These are phyloP conservation scores for Acipenser transmontanus DNA, from an alignment of 2,797 vertebrate species.

Conservation along the genomic window DNA sequence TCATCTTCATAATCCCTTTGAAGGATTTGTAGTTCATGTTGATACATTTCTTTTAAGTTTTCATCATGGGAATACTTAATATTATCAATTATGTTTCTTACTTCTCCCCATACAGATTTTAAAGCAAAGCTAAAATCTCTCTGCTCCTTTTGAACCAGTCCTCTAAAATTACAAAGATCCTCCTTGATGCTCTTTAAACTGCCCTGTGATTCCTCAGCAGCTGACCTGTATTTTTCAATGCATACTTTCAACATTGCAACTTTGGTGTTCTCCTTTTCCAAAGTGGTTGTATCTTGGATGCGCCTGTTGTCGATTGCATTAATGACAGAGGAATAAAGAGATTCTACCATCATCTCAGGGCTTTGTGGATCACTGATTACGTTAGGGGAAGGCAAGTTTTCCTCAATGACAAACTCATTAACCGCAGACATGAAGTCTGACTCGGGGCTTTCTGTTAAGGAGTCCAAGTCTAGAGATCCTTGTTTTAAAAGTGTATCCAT, in stretches of 20 bases:
- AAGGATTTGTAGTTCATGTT: slow-evolving; percentile 68
- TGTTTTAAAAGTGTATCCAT: slow-evolving; percentile 88
- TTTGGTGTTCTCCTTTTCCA: slow-evolving; percentile 67
- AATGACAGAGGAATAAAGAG: slow-evolving; percentile 96
- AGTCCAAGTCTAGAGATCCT: slow-evolving; percentile 91
- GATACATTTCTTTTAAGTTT: slow-evolving; percentile 71
- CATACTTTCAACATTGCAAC: slow-evolving; percentile 59
- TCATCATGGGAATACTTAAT: slow-evolving; percentile 65
- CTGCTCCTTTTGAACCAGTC: slow-evolving; percentile 81
- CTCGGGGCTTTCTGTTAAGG: slow-evolving; percentile 93
- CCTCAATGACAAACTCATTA: slow-evolving; percentile 97
- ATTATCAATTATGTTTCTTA: slow-evolving; percentile 65
- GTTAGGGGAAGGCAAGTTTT: slow-evolving; percentile 79
- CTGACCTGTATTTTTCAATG: slow-evolving; percentile 70
- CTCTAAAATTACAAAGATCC: slow-evolving; percentile 78
- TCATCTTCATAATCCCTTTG: slow-evolving; percentile 72
- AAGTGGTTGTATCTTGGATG: slow-evolving; percentile 81
- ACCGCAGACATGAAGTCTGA: slow-evolving; percentile 98
- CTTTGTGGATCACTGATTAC: slow-evolving; percentile 93
- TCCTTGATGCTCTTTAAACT: slow-evolving; percentile 79
- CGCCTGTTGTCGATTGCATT: slow-evolving; percentile 95
- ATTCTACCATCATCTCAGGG: slow-evolving; percentile 99
- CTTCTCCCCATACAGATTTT: slow-evolving; percentile 71
- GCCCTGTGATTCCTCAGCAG: slow-evolving; percentile 78
- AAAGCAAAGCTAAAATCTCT: slow-evolving; percentile 78